Conservation (phyloP, 2,113 vertebrate genomes). For the Xerus inauris region DNA sequence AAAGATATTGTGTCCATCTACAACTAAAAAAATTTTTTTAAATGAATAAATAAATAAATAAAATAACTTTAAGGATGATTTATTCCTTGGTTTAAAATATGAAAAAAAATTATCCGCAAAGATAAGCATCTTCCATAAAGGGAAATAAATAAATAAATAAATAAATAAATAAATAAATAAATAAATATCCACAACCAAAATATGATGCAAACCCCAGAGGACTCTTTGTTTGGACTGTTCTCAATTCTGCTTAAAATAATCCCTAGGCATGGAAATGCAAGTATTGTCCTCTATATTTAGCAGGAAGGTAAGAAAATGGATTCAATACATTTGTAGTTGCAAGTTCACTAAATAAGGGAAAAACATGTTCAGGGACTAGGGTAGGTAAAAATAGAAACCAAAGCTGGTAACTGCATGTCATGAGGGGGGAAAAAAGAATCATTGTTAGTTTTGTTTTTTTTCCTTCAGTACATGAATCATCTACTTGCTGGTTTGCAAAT, state of each 20-base stretch:
- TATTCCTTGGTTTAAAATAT: background rate
- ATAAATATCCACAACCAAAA: background rate
- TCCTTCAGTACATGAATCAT: constrained; percentile 48
- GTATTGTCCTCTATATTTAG: constrained; percentile 3
- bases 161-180: background rate
- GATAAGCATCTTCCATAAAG: background rate
- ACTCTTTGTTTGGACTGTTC: background rate
- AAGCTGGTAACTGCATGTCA: constrained; percentile 35
- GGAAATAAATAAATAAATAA: background rate
- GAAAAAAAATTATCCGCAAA: background rate
- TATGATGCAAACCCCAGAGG: background rate
- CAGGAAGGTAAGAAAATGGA: constrained; percentile 51
- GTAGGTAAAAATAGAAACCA: constrained; percentile 61
- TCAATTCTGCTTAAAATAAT: constrained; percentile 50
- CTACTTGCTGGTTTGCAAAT: constrained; percentile 36
- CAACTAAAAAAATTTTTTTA: too few relatives aligned
- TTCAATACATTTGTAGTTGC: background rate
- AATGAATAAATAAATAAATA: too few relatives aligned
- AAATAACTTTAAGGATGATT: background rate
- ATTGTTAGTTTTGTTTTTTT: background rate
- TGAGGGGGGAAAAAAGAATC: background rate
- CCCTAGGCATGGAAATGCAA: background rate
- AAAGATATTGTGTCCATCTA: too few relatives aligned
- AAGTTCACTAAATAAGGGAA: constrained; percentile 66
- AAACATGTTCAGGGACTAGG: background rate